Conservation (phyloP, 2,888 invertebrate genomes). For the Hydroisotoma schaefferi region DNA sequence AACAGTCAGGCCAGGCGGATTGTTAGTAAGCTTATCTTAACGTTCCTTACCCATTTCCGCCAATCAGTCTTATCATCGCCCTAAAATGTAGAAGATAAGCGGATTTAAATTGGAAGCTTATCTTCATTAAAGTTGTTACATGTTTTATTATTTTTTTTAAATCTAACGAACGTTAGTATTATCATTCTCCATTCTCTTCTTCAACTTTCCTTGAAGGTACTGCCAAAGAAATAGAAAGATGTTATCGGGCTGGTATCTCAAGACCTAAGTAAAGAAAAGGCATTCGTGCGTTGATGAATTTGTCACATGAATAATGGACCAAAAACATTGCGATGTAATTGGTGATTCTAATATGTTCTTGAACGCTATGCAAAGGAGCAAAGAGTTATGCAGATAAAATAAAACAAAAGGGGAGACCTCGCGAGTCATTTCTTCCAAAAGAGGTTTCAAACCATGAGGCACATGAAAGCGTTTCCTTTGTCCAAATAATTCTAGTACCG, state of each 20-base stretch:
- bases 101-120: not conserved
- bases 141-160: not conserved
- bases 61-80: not conserved
- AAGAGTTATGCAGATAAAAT: no score
- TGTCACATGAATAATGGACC: not conserved
- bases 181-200: slow-evolving; percentile 16
- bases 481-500: slow-evolving; percentile 44
- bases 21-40: no score
- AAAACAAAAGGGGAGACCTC: slow-evolving; percentile 26
- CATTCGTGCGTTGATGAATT: no score
- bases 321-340: not conserved
- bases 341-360: not conserved
- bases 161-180: no score
- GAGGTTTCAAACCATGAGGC: slow-evolving; percentile 41
- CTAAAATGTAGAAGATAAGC: not conserved
- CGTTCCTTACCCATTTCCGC: not conserved
- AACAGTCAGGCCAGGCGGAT: no score
- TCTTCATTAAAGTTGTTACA: not conserved
- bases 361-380: not conserved
- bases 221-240: slow-evolving; percentile 40
- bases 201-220: slow-evolving; percentile 36
- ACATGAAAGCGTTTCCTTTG: slow-evolving; percentile 45
- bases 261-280: slow-evolving; percentile 24
- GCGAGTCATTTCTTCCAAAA: slow-evolving; percentile 45
- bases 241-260: slow-evolving; percentile 39